Evolutionary conservation across 2,113 vertebrate species (phyloP).

Genomic region (Aplodontia rufa): DNA sequence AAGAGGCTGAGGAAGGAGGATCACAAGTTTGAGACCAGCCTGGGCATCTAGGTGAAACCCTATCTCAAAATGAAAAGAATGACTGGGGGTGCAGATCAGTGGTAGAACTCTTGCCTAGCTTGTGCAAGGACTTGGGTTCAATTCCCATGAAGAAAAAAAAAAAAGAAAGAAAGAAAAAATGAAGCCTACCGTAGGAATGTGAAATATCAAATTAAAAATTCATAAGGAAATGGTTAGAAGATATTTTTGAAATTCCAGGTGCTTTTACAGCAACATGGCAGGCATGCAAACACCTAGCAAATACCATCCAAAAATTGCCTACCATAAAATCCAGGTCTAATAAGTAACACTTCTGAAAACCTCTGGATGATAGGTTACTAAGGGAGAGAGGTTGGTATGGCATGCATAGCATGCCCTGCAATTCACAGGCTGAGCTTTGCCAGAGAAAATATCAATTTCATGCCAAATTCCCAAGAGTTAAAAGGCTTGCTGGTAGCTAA

Average conservation of each 20-base stretch:
- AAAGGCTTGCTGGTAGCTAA: neutral
- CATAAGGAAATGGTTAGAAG: neutral
- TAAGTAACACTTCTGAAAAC: slow-evolving; percentile 25
- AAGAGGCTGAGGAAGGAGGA: too few species aligned
- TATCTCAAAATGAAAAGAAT: too few species aligned
- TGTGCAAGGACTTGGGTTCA: too few species aligned
- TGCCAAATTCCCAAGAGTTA: slow-evolving; percentile 44
- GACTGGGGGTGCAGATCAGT: too few species aligned
- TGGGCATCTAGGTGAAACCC: too few species aligned
- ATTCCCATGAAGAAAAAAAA: too few species aligned
- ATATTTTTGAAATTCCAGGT: neutral
- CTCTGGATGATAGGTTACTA: neutral
- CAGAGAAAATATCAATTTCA: slow-evolving; percentile 53
- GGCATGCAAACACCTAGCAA: neutral
- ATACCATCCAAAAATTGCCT: neutral
- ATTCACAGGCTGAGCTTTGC: slow-evolving; percentile 23
- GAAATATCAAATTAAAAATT: slow-evolving; percentile 48
- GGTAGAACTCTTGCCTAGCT: too few species aligned
- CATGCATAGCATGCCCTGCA: neutral
- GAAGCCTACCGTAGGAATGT: neutral
- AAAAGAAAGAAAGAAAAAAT: neutral
- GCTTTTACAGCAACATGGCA: neutral
- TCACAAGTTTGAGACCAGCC: too few species aligned
- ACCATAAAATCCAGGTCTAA: neutral
- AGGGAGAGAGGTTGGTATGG: neutral